Conservation (phyloP, 2,113 vertebrate species). For the Chroicocephalus ridibundus region DNA sequence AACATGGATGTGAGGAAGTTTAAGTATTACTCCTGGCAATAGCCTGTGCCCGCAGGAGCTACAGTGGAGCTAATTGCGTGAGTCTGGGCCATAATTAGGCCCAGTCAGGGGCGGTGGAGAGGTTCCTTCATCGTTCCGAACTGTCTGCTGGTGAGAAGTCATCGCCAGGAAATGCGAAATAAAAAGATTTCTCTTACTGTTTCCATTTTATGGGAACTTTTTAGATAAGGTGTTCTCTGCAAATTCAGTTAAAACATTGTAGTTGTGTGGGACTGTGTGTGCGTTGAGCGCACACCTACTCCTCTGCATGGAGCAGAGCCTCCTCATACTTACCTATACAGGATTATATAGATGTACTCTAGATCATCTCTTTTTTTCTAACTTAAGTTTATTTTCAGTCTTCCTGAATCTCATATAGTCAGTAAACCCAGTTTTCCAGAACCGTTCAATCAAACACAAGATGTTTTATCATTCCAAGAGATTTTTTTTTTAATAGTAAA, state of each 20-base stretch:
- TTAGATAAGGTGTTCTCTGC: background rate
- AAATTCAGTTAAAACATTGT: too few relatives aligned
- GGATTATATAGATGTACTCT: background rate
- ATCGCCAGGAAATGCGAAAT: background rate
- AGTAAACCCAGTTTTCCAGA: background rate
- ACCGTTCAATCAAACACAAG: background rate
- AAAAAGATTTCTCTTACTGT: background rate
- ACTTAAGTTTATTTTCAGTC: background rate
- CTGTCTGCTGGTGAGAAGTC: background rate
- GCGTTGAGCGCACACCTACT: background rate
- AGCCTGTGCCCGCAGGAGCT: fast-evolving
- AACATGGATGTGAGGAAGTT: fast-evolving
- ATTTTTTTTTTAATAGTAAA: background rate
- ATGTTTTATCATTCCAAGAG: background rate
- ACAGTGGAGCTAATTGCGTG: fast-evolving
- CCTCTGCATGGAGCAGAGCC: background rate
- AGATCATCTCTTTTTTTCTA: background rate
- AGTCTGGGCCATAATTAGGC: fast-evolving
- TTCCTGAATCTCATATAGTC: background rate
- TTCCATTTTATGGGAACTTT: background rate
- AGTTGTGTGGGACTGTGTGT: fast-evolving
- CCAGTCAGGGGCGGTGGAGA: fast-evolving
- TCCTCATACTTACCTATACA: background rate
- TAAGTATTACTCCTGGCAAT: background rate
- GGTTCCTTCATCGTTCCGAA: background rate